These are phyloP conservation scores for Cotesia congregata DNA, from an alignment of 2,888 invertebrate genomes.

Conservation along the genomic window DNA sequence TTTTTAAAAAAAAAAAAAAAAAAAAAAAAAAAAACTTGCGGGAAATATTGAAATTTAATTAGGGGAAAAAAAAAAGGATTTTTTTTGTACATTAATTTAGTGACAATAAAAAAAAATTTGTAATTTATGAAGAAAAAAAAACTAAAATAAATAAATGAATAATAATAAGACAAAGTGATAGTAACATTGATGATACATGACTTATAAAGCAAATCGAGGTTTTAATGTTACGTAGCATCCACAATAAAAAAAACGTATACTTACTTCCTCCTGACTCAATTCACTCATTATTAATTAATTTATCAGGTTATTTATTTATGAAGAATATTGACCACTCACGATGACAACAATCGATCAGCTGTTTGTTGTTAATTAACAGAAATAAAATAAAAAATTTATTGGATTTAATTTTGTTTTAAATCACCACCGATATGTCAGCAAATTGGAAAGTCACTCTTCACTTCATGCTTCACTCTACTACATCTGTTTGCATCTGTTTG, in stretches of 20 bases:
- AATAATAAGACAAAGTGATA: slow-evolving; percentile 24
- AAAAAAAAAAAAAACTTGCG: slow-evolving; percentile 20
- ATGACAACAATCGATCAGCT: slow-evolving; percentile 27
- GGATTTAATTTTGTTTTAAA: slow-evolving; percentile 43
- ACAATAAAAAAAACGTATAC: slow-evolving; percentile 58
- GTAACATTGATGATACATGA: slow-evolving; percentile 34
- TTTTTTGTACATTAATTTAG: background rate
- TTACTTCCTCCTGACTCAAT: slow-evolving; percentile 90
- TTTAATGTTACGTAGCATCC: slow-evolving; percentile 38
- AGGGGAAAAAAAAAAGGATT: background rate
- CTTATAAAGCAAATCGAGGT: slow-evolving; percentile 44
- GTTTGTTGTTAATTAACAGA: slow-evolving; percentile 26
- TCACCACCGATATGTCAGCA: slow-evolving; percentile 63
- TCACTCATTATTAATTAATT: slow-evolving; percentile 78
- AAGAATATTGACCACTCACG: slow-evolving; percentile 19
- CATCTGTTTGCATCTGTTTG: slow-evolving; percentile 68
- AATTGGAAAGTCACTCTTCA: slow-evolving; percentile 64
- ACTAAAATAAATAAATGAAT: background rate
- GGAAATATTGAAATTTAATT: slow-evolving; percentile 14
- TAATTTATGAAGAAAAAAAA: slow-evolving; percentile 3
- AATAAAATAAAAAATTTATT: slow-evolving; percentile 49
- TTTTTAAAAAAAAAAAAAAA: no score
- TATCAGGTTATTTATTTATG: slow-evolving; percentile 42
- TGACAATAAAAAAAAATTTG: background rate
- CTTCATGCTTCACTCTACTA: slow-evolving; percentile 42